These are phyloP conservation scores for Malachius bipustulatus DNA, from an alignment of 2,888 invertebrate species.

Conservation along the genomic window DNA sequence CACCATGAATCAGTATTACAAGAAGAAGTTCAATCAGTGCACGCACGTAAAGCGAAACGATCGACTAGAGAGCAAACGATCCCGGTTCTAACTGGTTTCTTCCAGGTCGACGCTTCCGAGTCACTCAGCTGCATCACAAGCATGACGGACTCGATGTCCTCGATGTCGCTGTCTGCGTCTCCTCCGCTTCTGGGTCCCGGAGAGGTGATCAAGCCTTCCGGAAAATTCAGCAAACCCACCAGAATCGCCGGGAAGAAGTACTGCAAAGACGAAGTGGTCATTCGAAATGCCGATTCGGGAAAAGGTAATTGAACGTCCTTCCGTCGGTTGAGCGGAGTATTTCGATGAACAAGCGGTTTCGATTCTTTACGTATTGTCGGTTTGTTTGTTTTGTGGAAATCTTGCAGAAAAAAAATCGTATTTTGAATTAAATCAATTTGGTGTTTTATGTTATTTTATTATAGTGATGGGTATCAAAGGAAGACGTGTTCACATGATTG, in stretches of 20 bases:
- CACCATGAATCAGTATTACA: constrained; percentile 75
- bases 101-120: constrained; percentile 31
- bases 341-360: too few relatives aligned
- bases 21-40: constrained; percentile 40
- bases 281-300: constrained; percentile 89
- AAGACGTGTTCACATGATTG: constrained; percentile 95
- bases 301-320: constrained; percentile 57
- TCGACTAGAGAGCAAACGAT: too few relatives aligned
- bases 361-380: too few relatives aligned
- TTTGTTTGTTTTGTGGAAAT: not conserved
- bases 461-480: constrained; percentile 99
- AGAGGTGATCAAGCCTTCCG: constrained; percentile 76
- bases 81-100: constrained; percentile 3
- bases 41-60: constrained; percentile 32
- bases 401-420: not conserved
- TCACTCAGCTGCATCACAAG: constrained; percentile 37
- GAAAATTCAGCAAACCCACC: constrained; percentile 78
- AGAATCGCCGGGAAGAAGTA: constrained; percentile 88
- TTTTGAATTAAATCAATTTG: not conserved
- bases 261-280: constrained; percentile 86
- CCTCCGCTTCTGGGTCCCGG: constrained; percentile 62
- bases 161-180: constrained; percentile 41
- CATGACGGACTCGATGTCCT: constrained; percentile 37
- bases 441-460: too few relatives aligned
- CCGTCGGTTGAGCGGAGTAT: not conserved